Conservation (phyloP, 2,888 invertebrate species). For the Erebia palarica region DNA sequence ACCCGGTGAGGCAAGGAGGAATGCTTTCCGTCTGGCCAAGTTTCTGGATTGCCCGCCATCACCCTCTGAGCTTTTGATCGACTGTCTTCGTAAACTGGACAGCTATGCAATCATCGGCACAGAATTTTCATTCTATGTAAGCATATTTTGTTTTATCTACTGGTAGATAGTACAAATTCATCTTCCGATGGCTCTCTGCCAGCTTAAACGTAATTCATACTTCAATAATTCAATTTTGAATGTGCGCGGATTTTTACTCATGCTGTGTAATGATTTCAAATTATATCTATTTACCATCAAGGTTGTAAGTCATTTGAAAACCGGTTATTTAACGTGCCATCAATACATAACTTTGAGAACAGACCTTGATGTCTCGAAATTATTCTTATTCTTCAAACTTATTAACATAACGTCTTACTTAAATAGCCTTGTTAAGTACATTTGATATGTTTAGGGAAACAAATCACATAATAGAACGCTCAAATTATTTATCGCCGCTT, state of each 20-base stretch:
- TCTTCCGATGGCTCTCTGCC: too few relatives aligned
- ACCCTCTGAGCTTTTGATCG: constrained; percentile 76
- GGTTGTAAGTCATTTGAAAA: constrained; percentile 8
- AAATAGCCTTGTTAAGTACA: neutral
- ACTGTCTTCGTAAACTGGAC: constrained; percentile 84
- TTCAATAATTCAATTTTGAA: neutral
- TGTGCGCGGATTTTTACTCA: neutral
- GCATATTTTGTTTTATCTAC: constrained; percentile 43
- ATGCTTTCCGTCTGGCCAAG: constrained; percentile 83
- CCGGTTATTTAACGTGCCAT: constrained; percentile 16
- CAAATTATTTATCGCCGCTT: neutral
- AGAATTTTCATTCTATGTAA: constrained; percentile 86
- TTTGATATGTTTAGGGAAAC: neutral
- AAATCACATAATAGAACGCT: constrained; percentile 1
- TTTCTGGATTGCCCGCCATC: constrained; percentile 83
- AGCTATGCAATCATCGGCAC: constrained; percentile 85
- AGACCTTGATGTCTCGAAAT: constrained; percentile 2
- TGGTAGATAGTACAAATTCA: too few relatives aligned
- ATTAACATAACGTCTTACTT: neutral
- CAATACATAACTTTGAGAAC: constrained; percentile 4
- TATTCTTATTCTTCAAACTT: neutral
- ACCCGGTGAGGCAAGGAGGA: constrained; percentile 80
- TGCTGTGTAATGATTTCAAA: neutral
- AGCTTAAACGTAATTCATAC: too few relatives aligned
- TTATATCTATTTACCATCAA: constrained; percentile 5